Base-by-base conservation (phyloP, 2,113 vertebrate species). In the Meleagris gallopavo region DNA sequence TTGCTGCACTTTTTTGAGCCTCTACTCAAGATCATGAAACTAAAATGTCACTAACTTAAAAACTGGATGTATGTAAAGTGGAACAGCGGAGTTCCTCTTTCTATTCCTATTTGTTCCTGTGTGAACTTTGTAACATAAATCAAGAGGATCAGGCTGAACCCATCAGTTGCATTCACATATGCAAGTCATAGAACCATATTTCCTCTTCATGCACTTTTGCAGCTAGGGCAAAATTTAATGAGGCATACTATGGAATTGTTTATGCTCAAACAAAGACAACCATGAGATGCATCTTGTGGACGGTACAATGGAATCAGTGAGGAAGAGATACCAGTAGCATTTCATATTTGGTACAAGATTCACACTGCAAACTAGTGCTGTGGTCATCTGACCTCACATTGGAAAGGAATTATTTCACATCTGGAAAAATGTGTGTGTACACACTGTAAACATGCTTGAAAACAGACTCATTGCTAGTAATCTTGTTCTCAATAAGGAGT, bases 231-330 rank as follows among this genome's bases (percentile, higher is more conserved):
- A 74, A 77, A 81, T 54, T 70, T 64, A 41, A 55, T 13, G 8
- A 11, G 11, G 1, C 2, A 7, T 65, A 40, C 12, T 34, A 19
- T 46, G 43, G 19, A 20, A 25, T 73, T 65, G 19, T 9, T 88
- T 8, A 10, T 43, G 10, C 15, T 70, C 29, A 50, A 50, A 48
- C 46, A 48, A 36, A 73, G 12, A 5, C 27, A 73, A 16, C 15
- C 45, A 70, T 80, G 40, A 69, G 24, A 29, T 6, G 55, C 30
- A 8, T 8, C 36, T 40, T 19, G 5, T 62, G 27, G 27, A 79
- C 2, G 3, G 3, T 57, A 15, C 0, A 0, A 9, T 18, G 14
- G 54, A 57, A 43, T 1, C 69, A 27, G 40, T 43, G 25, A 88
- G 25, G n/a, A 66, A 69, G 38, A 69, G 27, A 45, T 3, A 61